Evolutionary conservation across 2,113 vertebrate species (phyloP).

Genomic region (Cyprinodon variegatus): DNA sequence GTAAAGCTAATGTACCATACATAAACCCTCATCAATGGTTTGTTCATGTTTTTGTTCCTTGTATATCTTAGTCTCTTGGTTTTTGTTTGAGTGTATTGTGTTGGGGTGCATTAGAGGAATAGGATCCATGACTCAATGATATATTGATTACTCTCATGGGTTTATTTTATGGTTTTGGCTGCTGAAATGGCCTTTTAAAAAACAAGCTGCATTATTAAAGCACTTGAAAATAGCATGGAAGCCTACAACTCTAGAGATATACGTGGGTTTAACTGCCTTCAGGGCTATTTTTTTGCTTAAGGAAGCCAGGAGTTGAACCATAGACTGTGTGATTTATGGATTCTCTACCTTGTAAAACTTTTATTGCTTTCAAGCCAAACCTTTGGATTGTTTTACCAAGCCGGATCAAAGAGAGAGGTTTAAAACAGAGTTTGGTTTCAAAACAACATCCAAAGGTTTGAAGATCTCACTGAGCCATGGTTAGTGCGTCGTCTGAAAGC

Average conservation of each 20-base stretch:
- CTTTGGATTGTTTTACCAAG: no score
- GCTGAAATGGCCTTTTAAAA: neutral
- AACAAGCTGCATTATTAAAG: neutral
- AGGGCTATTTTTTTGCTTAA: no score
- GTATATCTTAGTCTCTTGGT: neutral
- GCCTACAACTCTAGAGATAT: neutral
- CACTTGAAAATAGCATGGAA: neutral
- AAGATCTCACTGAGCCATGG: no score
- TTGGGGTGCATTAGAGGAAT: neutral
- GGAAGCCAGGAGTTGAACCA: neutral
- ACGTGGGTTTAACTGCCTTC: neutral
- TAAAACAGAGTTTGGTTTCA: no score
- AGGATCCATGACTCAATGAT: neutral
- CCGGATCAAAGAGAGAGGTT: no score
- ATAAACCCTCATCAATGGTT: conserved; percentile 18
- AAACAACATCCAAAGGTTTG: no score
- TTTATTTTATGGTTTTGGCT: neutral
- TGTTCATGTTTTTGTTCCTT: neutral
- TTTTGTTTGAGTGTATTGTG: neutral
- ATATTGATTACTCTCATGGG: neutral
- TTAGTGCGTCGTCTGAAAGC: no score
- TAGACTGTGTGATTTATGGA: neutral
- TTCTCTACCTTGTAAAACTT: neutral
- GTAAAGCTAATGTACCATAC: conserved; percentile 13
- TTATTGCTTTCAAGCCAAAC: no score